These are phyloP conservation scores for Drosophila peninsularis DNA, from an alignment of 2,888 invertebrate genomes.

Conservation along the genomic window DNA sequence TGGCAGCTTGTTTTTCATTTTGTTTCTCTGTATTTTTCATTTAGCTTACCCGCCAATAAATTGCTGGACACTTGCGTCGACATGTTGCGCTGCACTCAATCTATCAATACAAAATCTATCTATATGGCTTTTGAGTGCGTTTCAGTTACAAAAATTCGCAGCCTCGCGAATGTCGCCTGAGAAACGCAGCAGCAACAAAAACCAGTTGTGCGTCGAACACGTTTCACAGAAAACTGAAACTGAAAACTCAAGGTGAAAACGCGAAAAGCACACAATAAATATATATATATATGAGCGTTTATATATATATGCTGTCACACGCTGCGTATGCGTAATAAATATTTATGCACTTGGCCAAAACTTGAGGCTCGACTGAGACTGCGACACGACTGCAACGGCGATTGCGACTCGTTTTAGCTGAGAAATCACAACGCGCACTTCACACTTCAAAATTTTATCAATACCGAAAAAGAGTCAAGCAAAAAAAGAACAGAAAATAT, in stretches of 20 bases:
- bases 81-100: constrained; percentile 57
- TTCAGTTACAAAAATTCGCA: constrained; percentile 39
- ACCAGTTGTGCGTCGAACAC: constrained; percentile 70
- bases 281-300: background rate
- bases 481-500: background rate
- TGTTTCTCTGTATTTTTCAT: constrained; percentile 1
- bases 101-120: constrained; percentile 14
- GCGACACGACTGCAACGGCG: constrained; percentile 3
- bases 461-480: constrained; percentile 15
- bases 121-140: constrained; percentile 40
- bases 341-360: constrained; percentile 61
- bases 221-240: constrained; percentile 54
- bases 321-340: constrained; percentile 77
- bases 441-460: constrained; percentile 27
- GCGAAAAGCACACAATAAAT: constrained; percentile 25
- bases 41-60: constrained; percentile 78
- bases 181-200: constrained; percentile 18
- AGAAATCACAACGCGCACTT: constrained; percentile 30
- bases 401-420: constrained; percentile 28
- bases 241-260: constrained; percentile 60
- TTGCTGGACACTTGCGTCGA: constrained; percentile 80
- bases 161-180: constrained; percentile 12
- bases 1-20: constrained; percentile 21
- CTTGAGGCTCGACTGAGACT: constrained; percentile 11
- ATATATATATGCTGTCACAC: constrained; percentile 46